A percentile compares a stretch with the other conserved stretches of the same genome.
phyloP scores from a whole-genome alignment of 2,113 vertebrate species.

The Cnemophilus loriae region DNA sequence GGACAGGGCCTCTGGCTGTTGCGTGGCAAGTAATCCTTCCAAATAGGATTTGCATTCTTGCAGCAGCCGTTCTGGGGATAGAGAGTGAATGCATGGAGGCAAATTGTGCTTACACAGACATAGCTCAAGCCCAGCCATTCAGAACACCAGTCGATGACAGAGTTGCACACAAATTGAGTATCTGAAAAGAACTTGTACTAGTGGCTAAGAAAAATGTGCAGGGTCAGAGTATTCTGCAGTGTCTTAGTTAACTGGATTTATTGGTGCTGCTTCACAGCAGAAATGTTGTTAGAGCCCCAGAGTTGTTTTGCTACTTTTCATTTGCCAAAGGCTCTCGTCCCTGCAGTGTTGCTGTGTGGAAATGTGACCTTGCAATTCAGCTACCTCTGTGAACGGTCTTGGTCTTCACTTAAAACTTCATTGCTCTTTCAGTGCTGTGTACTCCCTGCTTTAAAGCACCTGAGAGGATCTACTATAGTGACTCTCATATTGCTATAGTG shows the following conservation, averaged over 20 bases:
- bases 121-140: conserved; percentile 19
- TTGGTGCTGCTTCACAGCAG: neutral
- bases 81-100: neutral
- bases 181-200: neutral
- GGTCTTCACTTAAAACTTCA: neutral
- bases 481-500: neutral
- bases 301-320: neutral
- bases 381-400: rapidly evolving
- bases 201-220: neutral
- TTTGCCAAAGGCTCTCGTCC: neutral
- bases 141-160: neutral
- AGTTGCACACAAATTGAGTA: neutral
- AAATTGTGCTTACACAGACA: conserved; percentile 37
- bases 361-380: neutral
- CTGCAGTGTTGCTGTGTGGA: neutral
- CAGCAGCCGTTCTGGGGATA: neutral
- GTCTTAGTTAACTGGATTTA: conserved; percentile 26
- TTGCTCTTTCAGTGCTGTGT: neutral
- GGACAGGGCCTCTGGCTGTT: neutral
- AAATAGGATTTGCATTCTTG: conserved; percentile 28
- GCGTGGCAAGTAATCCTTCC: neutral
- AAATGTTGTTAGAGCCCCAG: neutral
- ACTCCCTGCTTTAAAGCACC: neutral
- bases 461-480: neutral
- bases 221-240: neutral